Evolutionary conservation across 1,140 invertebrate genomes (phyloP).

Genomic region (Drosophila lini): DNA sequence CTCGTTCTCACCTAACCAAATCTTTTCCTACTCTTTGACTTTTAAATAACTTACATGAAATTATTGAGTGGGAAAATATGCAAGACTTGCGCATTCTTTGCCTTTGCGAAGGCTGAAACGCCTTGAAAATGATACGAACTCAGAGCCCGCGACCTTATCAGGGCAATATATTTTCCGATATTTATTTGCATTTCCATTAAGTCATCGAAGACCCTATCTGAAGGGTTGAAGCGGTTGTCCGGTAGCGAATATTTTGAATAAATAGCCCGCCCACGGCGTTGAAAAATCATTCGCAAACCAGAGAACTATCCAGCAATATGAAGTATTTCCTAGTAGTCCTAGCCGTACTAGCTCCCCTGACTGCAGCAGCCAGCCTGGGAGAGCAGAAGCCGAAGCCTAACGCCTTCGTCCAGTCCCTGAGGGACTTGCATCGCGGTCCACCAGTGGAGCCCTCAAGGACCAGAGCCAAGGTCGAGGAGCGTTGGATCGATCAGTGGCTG

Average conservation of each 20-base stretch:
- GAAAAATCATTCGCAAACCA: conserved; percentile 60
- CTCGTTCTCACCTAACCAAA: not conserved
- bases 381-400: conserved; percentile 17
- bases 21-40: not conserved
- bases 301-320: conserved; percentile 56
- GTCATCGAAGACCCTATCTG: conserved; percentile 28
- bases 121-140: conserved; percentile 5
- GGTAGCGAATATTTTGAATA: conserved; percentile 54
- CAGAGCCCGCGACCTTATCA: conserved; percentile 46
- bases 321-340: conserved; percentile 38
- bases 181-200: conserved; percentile 46
- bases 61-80: not conserved
- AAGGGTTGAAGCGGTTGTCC: conserved; percentile 5
- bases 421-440: conserved; percentile 54
- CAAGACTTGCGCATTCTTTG: conserved; percentile 15
- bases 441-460: conserved; percentile 16
- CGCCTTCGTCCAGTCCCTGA: conserved; percentile 44
- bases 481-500: conserved; percentile 82
- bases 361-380: conserved; percentile 30
- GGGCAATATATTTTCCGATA: conserved; percentile 40
- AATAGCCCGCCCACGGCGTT: conserved; percentile 45
- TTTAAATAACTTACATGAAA: not conserved
- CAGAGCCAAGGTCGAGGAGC: conserved; percentile 49
- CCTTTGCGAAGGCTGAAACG: not conserved
- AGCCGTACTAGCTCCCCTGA: conserved; percentile 40